Evolutionary conservation across 2,888 invertebrate species (phyloP).

Genomic region (Pammene fasciana): DNA sequence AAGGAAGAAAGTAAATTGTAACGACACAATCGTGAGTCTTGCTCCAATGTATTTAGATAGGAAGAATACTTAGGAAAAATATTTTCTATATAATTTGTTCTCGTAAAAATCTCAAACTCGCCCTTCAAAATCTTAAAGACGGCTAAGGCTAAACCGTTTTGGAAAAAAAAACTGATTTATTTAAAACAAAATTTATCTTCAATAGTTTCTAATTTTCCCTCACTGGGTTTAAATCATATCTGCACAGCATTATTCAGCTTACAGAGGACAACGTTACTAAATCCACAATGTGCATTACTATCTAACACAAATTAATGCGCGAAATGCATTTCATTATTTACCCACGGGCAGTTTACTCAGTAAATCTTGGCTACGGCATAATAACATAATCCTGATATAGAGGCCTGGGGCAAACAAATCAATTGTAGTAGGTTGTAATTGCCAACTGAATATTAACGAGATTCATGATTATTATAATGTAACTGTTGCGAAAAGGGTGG

Average conservation of each 20-base stretch:
- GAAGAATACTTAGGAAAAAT: no score
- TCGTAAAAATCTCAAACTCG: no score
- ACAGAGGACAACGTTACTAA: neutral
- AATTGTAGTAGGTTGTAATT: slow-evolving; percentile 38
- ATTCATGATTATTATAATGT: slow-evolving; percentile 1
- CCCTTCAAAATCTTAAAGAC: no score
- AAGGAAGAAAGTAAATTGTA: no score
- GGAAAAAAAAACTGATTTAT: no score
- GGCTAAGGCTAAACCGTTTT: no score
- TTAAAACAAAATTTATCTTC: no score
- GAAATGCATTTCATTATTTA: slow-evolving; percentile 38
- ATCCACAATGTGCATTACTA: slow-evolving; percentile 1
- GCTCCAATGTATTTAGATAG: no score
- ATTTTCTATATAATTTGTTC: no score
- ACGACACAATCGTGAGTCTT: no score
- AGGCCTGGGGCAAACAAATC: slow-evolving; percentile 27
- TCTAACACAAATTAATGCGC: slow-evolving; percentile 17
- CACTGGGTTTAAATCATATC: neutral
- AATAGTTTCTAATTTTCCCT: no score
- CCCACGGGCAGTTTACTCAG: slow-evolving; percentile 27
- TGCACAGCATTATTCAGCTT: neutral
- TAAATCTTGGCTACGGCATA: slow-evolving; percentile 36
- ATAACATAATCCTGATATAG: slow-evolving; percentile 41
- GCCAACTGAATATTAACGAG: neutral
- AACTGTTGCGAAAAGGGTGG: neutral